Conservation (phyloP, 2,888 invertebrate species). For the Diloba caeruleocephala region DNA sequence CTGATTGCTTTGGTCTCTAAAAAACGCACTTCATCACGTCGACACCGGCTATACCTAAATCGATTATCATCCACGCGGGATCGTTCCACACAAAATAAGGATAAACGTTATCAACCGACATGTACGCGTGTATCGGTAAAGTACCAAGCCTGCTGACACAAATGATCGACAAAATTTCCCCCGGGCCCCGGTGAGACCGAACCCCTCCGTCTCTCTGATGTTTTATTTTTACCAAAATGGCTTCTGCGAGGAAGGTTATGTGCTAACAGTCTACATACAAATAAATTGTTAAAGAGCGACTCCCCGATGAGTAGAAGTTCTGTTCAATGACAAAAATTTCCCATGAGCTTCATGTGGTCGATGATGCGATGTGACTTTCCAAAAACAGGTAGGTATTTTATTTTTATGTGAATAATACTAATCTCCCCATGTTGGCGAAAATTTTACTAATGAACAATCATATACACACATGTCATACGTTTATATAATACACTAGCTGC, state of each 20-base stretch:
- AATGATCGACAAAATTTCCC: conserved; percentile 73
- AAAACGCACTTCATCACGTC: no score
- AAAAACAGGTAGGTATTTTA: conserved; percentile 22
- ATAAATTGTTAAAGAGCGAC: conserved; percentile 63
- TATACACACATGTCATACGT: no score
- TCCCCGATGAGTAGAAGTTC: conserved; percentile 56
- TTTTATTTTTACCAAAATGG: conserved; percentile 63
- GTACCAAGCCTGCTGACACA: conserved; percentile 64
- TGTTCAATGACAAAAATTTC: conserved; percentile 66
- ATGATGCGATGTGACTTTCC: conserved; percentile 32
- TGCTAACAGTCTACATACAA: conserved; percentile 60
- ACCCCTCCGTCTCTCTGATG: conserved; percentile 54
- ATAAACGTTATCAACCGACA: conserved; percentile 48
- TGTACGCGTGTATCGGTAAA: conserved; percentile 61
- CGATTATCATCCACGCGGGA: conserved; percentile 24
- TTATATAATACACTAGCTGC: no score
- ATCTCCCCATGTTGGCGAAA: conserved; percentile 22
- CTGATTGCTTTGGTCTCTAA: no score
- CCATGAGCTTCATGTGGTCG: conserved; percentile 59
- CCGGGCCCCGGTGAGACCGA: conserved; percentile 54
- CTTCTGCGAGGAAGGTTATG: conserved; percentile 52
- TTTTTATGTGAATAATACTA: conserved; percentile 27
- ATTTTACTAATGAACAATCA: no score
- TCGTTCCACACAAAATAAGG: conserved; percentile 41
- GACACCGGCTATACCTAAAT: conserved; percentile 23